These are phyloP conservation scores for Cataglyphis rosenhaueri DNA, from an alignment of 2,888 invertebrate species.

Conservation along the genomic window DNA sequence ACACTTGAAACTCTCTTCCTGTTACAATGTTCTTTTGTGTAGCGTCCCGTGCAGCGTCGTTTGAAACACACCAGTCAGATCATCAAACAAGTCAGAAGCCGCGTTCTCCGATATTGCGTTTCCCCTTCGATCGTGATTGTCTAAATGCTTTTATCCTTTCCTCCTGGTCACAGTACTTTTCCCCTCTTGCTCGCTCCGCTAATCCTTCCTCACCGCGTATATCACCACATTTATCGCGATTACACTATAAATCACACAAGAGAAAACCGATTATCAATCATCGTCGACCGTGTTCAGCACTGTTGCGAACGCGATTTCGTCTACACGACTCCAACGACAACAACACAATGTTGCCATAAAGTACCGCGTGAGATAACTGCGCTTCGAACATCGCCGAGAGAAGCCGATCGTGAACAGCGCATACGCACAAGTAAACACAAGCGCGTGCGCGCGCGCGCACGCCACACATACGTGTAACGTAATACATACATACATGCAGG, in stretches of 20 bases:
- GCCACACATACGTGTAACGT: too few species aligned
- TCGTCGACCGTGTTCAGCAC: neutral
- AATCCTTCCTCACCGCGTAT: constrained; percentile 65
- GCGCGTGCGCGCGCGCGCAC: neutral
- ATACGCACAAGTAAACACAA: neutral
- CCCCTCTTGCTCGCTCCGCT: constrained; percentile 43
- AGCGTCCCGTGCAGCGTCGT: neutral
- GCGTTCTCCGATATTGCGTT: neutral
- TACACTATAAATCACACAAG: constrained; percentile 64
- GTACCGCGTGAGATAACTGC: constrained; percentile 50
- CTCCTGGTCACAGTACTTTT: constrained; percentile 23
- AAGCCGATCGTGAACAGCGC: constrained; percentile 42
- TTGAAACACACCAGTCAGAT: neutral
- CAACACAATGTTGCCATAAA: constrained; percentile 26
- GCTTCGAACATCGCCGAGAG: constrained; percentile 38
- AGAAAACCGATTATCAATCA: constrained; percentile 48
- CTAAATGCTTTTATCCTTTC: neutral
- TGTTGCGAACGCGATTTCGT: constrained; percentile 8
- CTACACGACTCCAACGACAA: constrained; percentile 10
- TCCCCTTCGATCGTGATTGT: constrained; percentile 1
- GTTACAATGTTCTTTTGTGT: neutral
- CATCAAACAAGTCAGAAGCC: neutral
- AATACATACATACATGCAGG: neutral
- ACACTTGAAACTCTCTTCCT: neutral
- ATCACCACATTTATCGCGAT: constrained; percentile 71